Base-by-base conservation (phyloP, 2,797 vertebrate genomes). In the Perdix hodgsoniae region DNA sequence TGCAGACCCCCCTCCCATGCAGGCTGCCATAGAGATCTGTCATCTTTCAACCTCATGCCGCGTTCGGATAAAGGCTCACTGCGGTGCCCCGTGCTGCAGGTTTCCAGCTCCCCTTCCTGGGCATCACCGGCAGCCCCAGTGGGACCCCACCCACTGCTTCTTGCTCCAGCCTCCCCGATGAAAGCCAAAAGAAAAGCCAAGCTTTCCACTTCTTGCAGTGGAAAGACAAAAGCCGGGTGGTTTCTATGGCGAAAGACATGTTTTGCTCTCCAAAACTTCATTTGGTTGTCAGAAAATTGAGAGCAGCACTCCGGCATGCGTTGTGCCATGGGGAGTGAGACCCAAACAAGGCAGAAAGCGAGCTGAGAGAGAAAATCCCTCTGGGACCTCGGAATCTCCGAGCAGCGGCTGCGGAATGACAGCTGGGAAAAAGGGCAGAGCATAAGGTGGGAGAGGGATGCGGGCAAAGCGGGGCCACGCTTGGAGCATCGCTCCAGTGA, bases 241-340 rank as follows among this genome's bases (percentile, higher is more conserved):
- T 49, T 52, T 59, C 37, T 9, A 0, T 0, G 22, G 56, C 9
- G 52, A 54, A 31, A 54, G 52, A 54, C 29, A 31, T 11, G n/a
- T 8, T 57, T 50, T 5, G 2, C 27, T 57, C 16, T 14, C 33
- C 7, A 10, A 27, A 57, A 56, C 14, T 35, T 31, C 10, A 31
- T 63, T 21, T 14, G 27, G 11, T 29, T 31, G 39, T 64, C 6
- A 1, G 13, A 42, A 42, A 42, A 14, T 21, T 6, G 39, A 31
- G 27, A 29, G 13, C 78, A 31, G 44, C 23, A 9, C 6, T 8
- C 24, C 1, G 7, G 23, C 11, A 3, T 2, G n/a, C 74, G 18
- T 11, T 18, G 5, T 37, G 0, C 63, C n/a, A 1, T 0, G 10
- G 16, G 31, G n/a, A 9, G 21, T 7, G 54, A 16, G 13, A 8